phyloP scores from a whole-genome alignment of 1,140 invertebrate genomes.

The Bilobella aurantiaca region DNA sequence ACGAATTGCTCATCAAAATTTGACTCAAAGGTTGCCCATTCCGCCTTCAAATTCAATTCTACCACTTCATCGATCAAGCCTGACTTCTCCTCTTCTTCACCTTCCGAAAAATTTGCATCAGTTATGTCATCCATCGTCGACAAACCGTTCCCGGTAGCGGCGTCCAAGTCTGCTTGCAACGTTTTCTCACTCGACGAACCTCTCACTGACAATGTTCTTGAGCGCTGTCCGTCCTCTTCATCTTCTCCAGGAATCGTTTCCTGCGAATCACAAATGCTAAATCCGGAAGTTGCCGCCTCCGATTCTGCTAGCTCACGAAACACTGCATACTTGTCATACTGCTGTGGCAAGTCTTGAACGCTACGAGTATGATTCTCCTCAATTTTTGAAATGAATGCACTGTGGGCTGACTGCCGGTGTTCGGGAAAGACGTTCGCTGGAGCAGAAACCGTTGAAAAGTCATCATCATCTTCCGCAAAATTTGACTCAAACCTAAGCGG shows the following conservation, averaged over 20 bases:
- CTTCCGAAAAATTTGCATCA: conserved; percentile 31
- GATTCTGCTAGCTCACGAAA: conserved; percentile 57
- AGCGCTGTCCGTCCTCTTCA: conserved; percentile 19
- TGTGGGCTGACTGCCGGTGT: no score
- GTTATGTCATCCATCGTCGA: conserved; percentile 35
- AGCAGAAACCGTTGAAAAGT: conserved; percentile 28
- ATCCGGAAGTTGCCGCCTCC: conserved; percentile 26
- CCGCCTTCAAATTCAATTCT: conserved; percentile 11
- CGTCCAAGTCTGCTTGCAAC: conserved; percentile 21
- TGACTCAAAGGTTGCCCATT: conserved; percentile 34
- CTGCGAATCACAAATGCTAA: conserved; percentile 22
- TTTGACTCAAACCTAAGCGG: conserved; percentile 45
- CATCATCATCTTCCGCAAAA: conserved; percentile 42
- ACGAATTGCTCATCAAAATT: conserved; percentile 32
- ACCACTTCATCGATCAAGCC: conserved; percentile 29
- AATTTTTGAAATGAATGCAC: no score
- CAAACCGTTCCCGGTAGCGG: conserved; percentile 5
- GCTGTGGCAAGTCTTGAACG: background rate
- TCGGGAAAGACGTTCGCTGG: conserved; percentile 14
- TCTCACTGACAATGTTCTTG: conserved; percentile 13
- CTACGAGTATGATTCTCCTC: background rate
- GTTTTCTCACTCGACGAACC: conserved; percentile 33
- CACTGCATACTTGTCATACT: conserved; percentile 64
- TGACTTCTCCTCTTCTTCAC: conserved; percentile 21
- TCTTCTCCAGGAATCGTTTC: background rate